Percentiles rank a stretch among this genome's conserved stretches.
These are phyloP conservation scores for Acanthopagrus latus DNA, from an alignment of 2,797 vertebrate genomes.

Conservation along the genomic window DNA sequence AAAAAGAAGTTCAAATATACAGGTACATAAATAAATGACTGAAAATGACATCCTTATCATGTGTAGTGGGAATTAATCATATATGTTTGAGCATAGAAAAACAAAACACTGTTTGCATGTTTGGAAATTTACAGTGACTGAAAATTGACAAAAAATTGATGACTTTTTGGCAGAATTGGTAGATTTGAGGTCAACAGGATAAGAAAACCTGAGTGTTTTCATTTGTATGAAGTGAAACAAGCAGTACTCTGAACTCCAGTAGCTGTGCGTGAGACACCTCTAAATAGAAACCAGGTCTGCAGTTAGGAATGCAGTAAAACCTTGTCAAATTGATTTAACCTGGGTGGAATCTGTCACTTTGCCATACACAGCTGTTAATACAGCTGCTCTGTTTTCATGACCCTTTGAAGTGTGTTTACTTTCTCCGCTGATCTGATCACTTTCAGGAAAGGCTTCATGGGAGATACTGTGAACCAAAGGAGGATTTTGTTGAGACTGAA, in stretches of 20 bases:
- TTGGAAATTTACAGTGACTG: neutral
- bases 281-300: conserved; percentile 49
- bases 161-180: neutral
- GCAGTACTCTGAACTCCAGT: neutral
- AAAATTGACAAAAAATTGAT: too few relatives aligned
- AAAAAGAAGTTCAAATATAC: neutral
- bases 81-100: neutral
- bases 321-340: conserved; percentile 71
- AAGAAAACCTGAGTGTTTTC: neutral
- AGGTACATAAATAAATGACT: neutral
- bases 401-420: conserved; percentile 67
- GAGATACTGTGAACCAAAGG: conserved; percentile 45
- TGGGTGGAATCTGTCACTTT: conserved; percentile 66
- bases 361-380: conserved; percentile 63
- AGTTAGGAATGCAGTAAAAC: conserved; percentile 64
- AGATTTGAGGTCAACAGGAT: neutral
- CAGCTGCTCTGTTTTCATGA: conserved; percentile 52
- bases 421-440: conserved; percentile 44
- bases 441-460: conserved; percentile 39
- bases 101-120: neutral
- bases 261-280: conserved; percentile 17
- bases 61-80: neutral
- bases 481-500: conserved; percentile 8
- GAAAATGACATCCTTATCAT: neutral
- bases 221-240: neutral